phyloP scores from a whole-genome alignment of 1,140 invertebrate species.

The Amphibalanus amphitrite region DNA sequence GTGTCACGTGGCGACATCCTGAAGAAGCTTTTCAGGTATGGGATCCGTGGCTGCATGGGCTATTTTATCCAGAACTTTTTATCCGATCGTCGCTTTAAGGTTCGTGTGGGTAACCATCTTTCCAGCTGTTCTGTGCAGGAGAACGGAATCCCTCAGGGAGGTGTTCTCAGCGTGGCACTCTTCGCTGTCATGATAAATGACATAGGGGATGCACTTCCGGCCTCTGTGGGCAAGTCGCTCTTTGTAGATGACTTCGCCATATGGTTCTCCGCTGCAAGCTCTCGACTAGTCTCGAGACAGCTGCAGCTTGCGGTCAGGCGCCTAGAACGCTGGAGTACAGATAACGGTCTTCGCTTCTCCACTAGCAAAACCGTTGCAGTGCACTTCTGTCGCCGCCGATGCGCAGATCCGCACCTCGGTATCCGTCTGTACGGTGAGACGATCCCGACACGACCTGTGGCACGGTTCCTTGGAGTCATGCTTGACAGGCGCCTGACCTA shows the following conservation, averaged over 20 bases:
- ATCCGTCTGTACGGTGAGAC: too few species aligned
- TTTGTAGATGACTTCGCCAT: conserved; percentile 4
- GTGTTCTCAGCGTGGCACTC: conserved; percentile 1
- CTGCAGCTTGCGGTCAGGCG: neutral
- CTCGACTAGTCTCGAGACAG: neutral
- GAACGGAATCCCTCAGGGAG: conserved; percentile 3
- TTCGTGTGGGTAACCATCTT: neutral
- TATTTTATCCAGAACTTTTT: conserved; percentile 3
- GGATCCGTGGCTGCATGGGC: conserved; percentile 3
- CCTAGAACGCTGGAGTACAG: neutral
- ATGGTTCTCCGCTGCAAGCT: neutral
- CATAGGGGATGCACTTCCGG: neutral
- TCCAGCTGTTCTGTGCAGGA: neutral
- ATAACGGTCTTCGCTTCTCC: neutral
- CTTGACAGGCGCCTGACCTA: too few species aligned
- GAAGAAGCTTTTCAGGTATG: neutral
- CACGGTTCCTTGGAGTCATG: too few species aligned
- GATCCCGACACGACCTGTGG: too few species aligned
- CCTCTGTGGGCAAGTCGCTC: neutral
- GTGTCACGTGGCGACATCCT: neutral
- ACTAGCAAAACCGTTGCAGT: neutral
- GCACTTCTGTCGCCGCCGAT: neutral
- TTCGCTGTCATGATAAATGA: conserved; percentile 5
- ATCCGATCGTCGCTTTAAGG: neutral
- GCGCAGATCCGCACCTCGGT: too few species aligned